A percentile compares a stretch with the other conserved stretches of the same genome.
phyloP scores from a whole-genome alignment of 2,888 invertebrate species.

The Spisula subtruncata region DNA sequence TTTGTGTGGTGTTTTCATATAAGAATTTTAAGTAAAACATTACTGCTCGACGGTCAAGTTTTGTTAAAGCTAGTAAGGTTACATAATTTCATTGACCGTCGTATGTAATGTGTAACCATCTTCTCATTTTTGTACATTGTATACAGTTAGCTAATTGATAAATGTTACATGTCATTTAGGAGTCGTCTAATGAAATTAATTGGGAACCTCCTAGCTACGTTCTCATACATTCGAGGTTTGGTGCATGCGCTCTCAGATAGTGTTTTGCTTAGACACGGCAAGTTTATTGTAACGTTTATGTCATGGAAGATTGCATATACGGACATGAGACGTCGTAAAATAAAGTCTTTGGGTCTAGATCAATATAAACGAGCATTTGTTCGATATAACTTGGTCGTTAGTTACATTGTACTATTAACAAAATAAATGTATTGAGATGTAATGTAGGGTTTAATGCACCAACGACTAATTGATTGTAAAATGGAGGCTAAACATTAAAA shows the following conservation, averaged over 20 bases:
- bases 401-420: neutral
- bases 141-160: too few relatives aligned
- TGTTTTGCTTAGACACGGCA: neutral
- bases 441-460: neutral
- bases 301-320: neutral
- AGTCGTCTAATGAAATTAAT: too few relatives aligned
- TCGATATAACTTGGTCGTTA: neutral
- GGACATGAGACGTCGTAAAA: constrained; percentile 22
- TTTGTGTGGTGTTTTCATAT: too few relatives aligned
- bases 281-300: neutral
- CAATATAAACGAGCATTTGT: neutral
- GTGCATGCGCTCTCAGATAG: neutral
- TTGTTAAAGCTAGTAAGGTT: too few relatives aligned
- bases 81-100: too few relatives aligned
- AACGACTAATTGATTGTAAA: neutral
- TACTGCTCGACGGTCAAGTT: too few relatives aligned
- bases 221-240: neutral
- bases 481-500: neutral
- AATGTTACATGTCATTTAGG: too few relatives aligned
- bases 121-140: too few relatives aligned
- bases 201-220: too few relatives aligned
- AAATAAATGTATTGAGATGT: neutral
- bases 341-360: neutral
- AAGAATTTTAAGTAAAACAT: too few relatives aligned
- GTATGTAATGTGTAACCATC: too few relatives aligned